Conservation (phyloP, 2,888 invertebrate genomes). For the Aradus depressus region DNA sequence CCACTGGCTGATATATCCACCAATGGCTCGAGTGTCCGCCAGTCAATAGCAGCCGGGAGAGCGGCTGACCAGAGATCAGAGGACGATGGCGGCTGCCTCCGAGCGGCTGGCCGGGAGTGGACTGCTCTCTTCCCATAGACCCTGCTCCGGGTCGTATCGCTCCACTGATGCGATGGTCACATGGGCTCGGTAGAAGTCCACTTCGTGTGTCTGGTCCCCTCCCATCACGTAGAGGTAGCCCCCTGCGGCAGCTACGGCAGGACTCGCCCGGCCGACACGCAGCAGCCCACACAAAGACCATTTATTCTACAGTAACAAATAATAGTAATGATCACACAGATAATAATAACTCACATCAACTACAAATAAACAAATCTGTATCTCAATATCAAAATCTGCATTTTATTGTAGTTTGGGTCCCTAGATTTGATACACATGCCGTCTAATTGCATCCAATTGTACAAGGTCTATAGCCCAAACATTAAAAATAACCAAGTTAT, state of each 20-base stretch:
- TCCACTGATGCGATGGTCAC: conserved; percentile 74
- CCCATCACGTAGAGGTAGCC: conserved; percentile 74
- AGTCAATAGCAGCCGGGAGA: not conserved
- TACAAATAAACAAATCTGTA: too few species aligned
- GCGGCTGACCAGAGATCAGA: conserved; percentile 35
- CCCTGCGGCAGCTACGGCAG: conserved; percentile 74
- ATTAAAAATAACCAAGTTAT: not conserved
- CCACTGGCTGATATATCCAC: too few species aligned
- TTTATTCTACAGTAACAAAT: conserved; percentile 44
- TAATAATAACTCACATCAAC: too few species aligned
- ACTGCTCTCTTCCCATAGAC: conserved; percentile 67
- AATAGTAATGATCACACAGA: not conserved
- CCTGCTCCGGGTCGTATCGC: conserved; percentile 66
- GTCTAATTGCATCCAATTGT: too few species aligned
- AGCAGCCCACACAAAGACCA: conserved; percentile 69
- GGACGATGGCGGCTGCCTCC: conserved; percentile 76
- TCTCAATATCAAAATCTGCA: too few species aligned
- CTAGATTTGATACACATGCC: too few species aligned
- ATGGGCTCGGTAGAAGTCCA: conserved; percentile 73
- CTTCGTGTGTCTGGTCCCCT: conserved; percentile 69
- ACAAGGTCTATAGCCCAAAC: too few species aligned
- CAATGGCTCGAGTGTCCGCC: too few species aligned
- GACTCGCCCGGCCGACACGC: conserved; percentile 64
- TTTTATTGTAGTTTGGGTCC: too few species aligned
- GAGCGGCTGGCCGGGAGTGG: conserved; percentile 72